Evolutionary conservation across 2,888 invertebrate species (phyloP), one percentile per base, ranked within the genome.

Genomic region (Patella depressa): DNA sequence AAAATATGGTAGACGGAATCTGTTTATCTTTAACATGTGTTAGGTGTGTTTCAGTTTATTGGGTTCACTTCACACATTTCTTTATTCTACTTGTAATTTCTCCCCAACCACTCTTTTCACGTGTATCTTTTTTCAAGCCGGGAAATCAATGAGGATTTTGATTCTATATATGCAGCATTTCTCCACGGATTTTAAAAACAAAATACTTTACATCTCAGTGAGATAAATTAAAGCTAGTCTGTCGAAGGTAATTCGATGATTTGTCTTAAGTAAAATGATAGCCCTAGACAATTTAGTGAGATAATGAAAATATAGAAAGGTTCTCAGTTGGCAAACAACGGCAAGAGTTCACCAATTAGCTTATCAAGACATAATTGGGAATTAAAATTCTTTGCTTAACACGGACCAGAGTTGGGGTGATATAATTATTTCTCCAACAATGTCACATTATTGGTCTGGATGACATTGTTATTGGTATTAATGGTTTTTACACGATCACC

Each of bases 231-330:
- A 45, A 45, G 45, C 45, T 45, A 9, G 45, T 45, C 45, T 45
- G 45, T 45, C 45, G 24, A 14, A 65, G 65, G 7, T 65, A 65
- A 65, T 65, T 65, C 24, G 19, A 65, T 24, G 12, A 65, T 65
- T 65, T 24, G 65, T 65, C 65, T 24, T 15, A 65, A 19, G 65
- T 65, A 65, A 65, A 24, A 65, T 65, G 65, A 65, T 65, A 65
- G 65, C 19, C 65, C 65, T 74, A 45, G 74, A 74, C 65, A 74
- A n/a, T 59, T 74, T 74, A 74, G 65, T 59, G 65, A 53, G 74
- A 74, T 74, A 74, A 74, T 74, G 74, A 69, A 74, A 74, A 74
- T 74, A 74, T 69, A 74, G 59, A 65, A 69, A 65, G 65, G 74
- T 34, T 69, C 74, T 65, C 74, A 69, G 74, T 74, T 74, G 74